Evolutionary conservation across 2,113 vertebrate genomes (phyloP).

Genomic region (Ictidomys tridecemlineatus): DNA sequence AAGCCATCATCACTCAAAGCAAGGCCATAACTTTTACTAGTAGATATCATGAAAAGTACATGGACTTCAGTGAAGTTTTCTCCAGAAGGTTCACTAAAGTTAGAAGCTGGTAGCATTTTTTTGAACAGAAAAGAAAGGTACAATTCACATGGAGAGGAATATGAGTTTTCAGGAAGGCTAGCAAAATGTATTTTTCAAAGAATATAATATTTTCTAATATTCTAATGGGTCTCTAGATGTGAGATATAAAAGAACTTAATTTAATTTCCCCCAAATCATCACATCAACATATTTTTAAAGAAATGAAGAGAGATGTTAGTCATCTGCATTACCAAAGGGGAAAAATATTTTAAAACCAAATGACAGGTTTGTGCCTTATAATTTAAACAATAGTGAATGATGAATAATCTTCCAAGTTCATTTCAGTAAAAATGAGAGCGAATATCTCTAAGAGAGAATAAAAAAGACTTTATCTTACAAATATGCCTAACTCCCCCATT

Average conservation of each 20-base stretch:
- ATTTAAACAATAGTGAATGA: constrained; percentile 76
- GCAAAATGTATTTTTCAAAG: constrained; percentile 63
- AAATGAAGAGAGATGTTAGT: constrained; percentile 70
- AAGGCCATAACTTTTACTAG: not conserved
- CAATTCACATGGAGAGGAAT: constrained; percentile 10
- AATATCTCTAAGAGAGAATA: constrained; percentile 61
- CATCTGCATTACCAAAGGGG: constrained; percentile 66
- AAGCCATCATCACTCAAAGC: not conserved
- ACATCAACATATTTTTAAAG: constrained; percentile 70
- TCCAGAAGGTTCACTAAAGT: not conserved
- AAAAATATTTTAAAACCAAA: constrained; percentile 78
- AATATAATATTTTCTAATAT: constrained; percentile 62
- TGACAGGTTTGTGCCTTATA: constrained; percentile 70
- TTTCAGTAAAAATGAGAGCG: constrained; percentile 67
- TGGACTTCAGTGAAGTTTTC: not conserved
- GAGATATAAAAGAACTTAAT: constrained; percentile 62
- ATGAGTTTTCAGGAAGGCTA: constrained; percentile 39
- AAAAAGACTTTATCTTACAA: constrained; percentile 64
- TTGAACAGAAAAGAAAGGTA: constrained; percentile 56
- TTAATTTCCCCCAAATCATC: constrained; percentile 67
- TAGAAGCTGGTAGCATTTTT: not conserved
- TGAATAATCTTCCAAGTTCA: constrained; percentile 65
- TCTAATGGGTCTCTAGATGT: constrained; percentile 21
- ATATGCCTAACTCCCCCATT: constrained; percentile 59
- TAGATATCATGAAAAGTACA: not conserved